Evolutionary conservation across 2,797 vertebrate genomes (phyloP).

Genomic region (Microcaecilia unicolor): DNA sequence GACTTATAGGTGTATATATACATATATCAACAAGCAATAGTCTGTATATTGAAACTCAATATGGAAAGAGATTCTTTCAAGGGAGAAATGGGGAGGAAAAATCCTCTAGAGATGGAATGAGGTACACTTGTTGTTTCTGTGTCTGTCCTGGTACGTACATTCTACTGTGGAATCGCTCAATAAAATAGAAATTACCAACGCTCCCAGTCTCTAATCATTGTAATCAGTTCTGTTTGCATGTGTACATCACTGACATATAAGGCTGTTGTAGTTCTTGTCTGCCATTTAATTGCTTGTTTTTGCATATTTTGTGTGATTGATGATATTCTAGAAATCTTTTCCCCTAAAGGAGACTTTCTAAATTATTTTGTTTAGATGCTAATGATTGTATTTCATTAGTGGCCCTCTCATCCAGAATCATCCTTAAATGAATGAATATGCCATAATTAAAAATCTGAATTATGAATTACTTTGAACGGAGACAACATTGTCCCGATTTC

Average conservation of each 20-base stretch:
- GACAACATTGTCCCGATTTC: constrained; percentile 95
- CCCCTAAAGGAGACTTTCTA: constrained; percentile 98
- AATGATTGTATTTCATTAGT: constrained; percentile 99
- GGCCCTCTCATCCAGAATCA: constrained; percentile 97
- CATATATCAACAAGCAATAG: too few relatives aligned
- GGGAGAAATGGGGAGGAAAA: too few relatives aligned
- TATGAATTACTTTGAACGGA: constrained; percentile 99
- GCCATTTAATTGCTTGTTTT: constrained; percentile 97
- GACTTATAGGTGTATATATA: too few relatives aligned
- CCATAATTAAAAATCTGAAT: constrained; percentile 99
- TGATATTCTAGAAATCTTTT: constrained; percentile 94
- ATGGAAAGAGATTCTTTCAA: too few relatives aligned
- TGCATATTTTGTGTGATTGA: constrained; percentile 93
- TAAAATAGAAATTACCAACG: constrained; percentile 90
- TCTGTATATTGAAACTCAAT: too few relatives aligned
- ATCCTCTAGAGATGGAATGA: constrained; percentile 25
- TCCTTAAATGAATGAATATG: constrained; percentile 99
- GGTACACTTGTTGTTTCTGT: constrained; percentile 37
- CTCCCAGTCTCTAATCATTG: constrained; percentile 94
- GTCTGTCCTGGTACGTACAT: constrained; percentile 56
- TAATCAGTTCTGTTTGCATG: constrained; percentile 99
- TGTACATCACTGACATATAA: constrained; percentile 81
- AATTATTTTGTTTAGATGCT: constrained; percentile 99
- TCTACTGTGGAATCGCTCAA: constrained; percentile 59
- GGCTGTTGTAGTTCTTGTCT: constrained; percentile 91